Evolutionary conservation across 2,888 invertebrate species (phyloP).

Genomic region (Phaedon cochleariae): DNA sequence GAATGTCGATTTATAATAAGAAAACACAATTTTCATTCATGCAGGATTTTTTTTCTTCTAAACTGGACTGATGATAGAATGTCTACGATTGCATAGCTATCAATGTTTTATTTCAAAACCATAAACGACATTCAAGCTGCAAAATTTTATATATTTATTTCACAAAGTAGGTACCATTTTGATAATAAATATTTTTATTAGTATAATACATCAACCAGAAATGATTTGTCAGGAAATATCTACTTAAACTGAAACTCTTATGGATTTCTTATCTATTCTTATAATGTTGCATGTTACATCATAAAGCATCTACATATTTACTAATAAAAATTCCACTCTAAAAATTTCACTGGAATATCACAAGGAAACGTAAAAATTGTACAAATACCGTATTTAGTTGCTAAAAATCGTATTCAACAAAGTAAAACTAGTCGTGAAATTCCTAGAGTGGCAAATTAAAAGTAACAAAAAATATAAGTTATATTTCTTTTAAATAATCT

Average conservation of each 20-base stretch:
- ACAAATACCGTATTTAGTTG: slow-evolving; percentile 36
- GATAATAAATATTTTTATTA: neutral
- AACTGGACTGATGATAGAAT: no score
- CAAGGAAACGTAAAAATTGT: slow-evolving; percentile 46
- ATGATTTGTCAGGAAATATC: slow-evolving; percentile 2
- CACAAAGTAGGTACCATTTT: no score
- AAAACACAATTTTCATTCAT: no score
- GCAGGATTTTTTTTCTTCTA: no score
- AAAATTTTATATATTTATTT: no score
- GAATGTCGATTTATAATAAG: neutral
- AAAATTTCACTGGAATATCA: slow-evolving; percentile 48
- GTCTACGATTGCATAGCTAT: no score
- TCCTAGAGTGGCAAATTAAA: slow-evolving; percentile 36
- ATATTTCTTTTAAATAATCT: slow-evolving; percentile 37
- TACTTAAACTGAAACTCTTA: neutral
- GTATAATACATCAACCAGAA: slow-evolving; percentile 1
- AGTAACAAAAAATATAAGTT: slow-evolving; percentile 42
- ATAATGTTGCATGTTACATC: slow-evolving; percentile 32
- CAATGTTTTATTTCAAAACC: no score
- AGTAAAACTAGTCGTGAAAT: slow-evolving; percentile 38
- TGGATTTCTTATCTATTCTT: slow-evolving; percentile 21
- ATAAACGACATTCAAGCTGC: no score
- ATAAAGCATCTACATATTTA: slow-evolving; percentile 37
- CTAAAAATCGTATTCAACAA: slow-evolving; percentile 35
- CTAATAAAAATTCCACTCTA: slow-evolving; percentile 40